Percentiles rank a stretch among this genome's conserved stretches.
phyloP scores from a whole-genome alignment of 2,888 invertebrate genomes.

The Fissipunctia ypsillon region DNA sequence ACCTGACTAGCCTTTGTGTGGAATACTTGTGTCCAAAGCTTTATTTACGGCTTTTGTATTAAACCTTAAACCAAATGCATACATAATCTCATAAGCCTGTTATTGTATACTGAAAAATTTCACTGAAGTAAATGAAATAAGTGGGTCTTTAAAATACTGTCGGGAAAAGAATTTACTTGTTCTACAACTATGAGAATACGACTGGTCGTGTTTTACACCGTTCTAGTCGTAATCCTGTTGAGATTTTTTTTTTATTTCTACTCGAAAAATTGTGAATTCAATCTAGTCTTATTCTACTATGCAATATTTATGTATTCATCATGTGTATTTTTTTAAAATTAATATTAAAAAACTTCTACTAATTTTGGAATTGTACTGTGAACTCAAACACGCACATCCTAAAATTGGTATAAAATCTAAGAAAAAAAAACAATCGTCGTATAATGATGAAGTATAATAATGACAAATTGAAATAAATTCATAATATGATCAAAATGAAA shows the following conservation, averaged over 20 bases:
- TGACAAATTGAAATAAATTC: background rate
- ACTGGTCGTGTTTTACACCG: constrained; percentile 50
- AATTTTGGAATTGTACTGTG: background rate
- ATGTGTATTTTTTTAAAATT: no score
- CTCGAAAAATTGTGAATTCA: background rate
- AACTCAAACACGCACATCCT: background rate
- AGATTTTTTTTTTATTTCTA: no score
- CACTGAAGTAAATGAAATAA: constrained; percentile 52
- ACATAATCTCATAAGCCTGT: constrained; percentile 33
- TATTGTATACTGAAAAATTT: constrained; percentile 22
- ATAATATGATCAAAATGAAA: background rate
- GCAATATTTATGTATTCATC: background rate
- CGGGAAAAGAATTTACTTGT: constrained; percentile 58
- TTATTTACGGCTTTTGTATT: constrained; percentile 36
- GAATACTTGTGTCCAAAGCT: constrained; percentile 28
- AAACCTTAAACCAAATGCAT: constrained; percentile 25
- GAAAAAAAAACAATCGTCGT: background rate
- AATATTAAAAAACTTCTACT: no score
- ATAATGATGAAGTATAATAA: background rate
- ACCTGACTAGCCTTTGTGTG: no score
- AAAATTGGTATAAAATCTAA: background rate
- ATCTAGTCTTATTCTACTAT: background rate
- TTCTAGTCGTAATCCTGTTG: background rate
- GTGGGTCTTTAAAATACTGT: constrained; percentile 33
- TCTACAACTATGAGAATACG: constrained; percentile 55